Evolutionary conservation across 2,888 invertebrate genomes (phyloP).

Genomic region (Torymus texanus): DNA sequence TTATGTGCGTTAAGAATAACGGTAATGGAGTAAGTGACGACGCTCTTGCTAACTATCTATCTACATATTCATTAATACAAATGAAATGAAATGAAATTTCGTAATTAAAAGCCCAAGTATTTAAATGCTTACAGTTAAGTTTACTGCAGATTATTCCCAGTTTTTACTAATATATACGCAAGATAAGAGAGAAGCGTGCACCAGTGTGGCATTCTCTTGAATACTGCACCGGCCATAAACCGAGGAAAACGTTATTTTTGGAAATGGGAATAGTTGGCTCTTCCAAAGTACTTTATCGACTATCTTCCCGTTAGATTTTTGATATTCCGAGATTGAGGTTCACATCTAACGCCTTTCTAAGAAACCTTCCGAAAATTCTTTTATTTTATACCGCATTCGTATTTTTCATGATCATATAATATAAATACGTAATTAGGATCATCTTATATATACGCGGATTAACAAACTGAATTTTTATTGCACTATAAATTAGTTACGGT

Average conservation of each 20-base stretch:
- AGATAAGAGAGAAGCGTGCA: background rate
- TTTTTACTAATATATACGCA: background rate
- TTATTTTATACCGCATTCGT: no score
- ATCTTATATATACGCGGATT: no score
- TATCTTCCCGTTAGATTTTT: constrained; percentile 2
- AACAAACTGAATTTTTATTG: no score
- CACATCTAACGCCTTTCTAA: no score
- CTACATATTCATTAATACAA: background rate
- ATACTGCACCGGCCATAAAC: background rate
- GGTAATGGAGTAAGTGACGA: background rate
- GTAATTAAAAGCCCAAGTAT: background rate
- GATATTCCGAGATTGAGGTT: background rate
- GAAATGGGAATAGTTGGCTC: background rate
- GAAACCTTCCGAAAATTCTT: no score
- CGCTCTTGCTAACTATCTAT: background rate
- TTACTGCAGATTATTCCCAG: background rate
- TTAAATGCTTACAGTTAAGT: no score
- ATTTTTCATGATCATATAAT: no score
- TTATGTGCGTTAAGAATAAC: background rate
- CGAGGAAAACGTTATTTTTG: background rate
- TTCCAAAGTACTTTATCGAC: background rate
- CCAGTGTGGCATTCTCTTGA: no score
- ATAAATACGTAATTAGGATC: no score
- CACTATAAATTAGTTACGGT: no score
- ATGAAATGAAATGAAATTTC: constrained; percentile 2